These are phyloP conservation scores for Patella vulgata DNA, from an alignment of 1,140 invertebrate species.

Conservation along the genomic window DNA sequence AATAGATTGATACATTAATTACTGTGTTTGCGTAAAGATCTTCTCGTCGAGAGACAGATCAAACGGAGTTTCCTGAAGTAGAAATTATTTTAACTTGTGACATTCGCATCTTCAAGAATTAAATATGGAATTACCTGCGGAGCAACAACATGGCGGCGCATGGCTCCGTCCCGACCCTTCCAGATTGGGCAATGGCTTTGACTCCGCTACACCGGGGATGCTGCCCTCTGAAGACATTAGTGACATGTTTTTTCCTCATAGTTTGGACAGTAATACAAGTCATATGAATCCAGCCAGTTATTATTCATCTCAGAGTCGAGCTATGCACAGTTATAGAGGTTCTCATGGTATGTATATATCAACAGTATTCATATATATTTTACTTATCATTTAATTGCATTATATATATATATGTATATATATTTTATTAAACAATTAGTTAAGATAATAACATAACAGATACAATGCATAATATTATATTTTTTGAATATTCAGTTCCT, in stretches of 20 bases:
- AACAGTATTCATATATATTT: not conserved
- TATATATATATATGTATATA: no score
- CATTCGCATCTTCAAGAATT: no score
- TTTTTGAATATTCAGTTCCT: no score
- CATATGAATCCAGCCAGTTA: constrained; percentile 35
- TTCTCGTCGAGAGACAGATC: no score
- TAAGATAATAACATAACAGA: no score
- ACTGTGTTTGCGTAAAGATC: no score
- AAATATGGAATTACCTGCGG: constrained; percentile 30
- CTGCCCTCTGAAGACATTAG: constrained; percentile 50
- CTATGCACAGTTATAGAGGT: constrained; percentile 42
- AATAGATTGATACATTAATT: no score
- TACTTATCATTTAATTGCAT: not conserved
- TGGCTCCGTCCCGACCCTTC: constrained; percentile 42
- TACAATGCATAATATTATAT: no score
- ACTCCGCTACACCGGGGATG: constrained; percentile 18
- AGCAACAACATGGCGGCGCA: constrained; percentile 39
- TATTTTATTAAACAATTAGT: no score
- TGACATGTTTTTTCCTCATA: constrained; percentile 52
- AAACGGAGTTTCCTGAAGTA: no score
- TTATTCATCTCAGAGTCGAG: constrained; percentile 33
- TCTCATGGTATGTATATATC: constrained; percentile 40
- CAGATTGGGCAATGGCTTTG: constrained; percentile 34
- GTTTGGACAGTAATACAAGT: constrained; percentile 37
- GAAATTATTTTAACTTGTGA: no score